phyloP scores from a whole-genome alignment of 2,888 invertebrate species.

The Onchidella celtica region DNA sequence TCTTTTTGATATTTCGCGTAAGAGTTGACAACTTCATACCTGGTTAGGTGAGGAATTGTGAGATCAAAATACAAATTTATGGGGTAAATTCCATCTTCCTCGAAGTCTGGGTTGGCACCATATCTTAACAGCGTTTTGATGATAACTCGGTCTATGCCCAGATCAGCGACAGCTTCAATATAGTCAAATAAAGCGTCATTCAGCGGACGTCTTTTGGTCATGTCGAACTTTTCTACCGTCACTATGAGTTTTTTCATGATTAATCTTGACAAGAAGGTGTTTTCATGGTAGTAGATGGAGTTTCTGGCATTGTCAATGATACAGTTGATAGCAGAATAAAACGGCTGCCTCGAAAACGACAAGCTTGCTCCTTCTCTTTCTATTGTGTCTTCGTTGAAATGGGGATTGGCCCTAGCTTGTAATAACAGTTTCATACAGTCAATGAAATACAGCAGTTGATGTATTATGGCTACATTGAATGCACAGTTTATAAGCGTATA shows the following conservation, averaged over 20 bases:
- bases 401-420: background rate
- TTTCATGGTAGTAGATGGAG: background rate
- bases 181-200: background rate
- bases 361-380: background rate
- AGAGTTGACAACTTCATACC: background rate
- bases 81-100: background rate
- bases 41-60: background rate
- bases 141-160: background rate
- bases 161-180: background rate
- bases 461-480: background rate
- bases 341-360: background rate
- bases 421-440: background rate
- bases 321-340: background rate
- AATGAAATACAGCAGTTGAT: background rate
- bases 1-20: background rate
- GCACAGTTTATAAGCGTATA: conserved; percentile 4
- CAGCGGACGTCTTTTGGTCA: background rate
- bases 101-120: conserved; percentile 4
- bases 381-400: background rate
- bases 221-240: background rate
- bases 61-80: background rate
- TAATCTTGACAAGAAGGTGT: background rate
- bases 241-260: background rate
- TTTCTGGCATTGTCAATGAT: background rate
- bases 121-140: background rate